A percentile compares a stretch with the other conserved stretches of the same genome.
phyloP scores from a whole-genome alignment of 2,797 vertebrate genomes.

The Scarus forsteni region DNA sequence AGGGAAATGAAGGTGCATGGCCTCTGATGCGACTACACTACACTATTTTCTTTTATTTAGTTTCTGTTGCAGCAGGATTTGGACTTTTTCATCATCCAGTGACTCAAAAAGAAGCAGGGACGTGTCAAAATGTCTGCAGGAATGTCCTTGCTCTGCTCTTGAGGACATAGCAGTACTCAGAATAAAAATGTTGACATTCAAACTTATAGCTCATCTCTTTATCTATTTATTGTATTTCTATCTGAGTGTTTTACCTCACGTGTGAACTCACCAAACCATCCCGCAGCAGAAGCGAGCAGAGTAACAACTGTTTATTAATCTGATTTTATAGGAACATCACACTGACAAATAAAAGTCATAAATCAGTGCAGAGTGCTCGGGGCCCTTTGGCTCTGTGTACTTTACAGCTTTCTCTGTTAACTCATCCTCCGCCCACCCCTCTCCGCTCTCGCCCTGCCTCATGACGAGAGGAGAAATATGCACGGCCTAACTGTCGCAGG shows the following conservation, averaged over 20 bases:
- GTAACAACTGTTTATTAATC: neutral
- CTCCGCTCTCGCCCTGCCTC: slow-evolving; percentile 17
- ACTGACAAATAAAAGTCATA: neutral
- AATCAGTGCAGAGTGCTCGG: neutral
- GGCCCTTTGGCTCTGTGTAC: slow-evolving; percentile 20
- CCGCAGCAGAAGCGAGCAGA: neutral
- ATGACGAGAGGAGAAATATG: slow-evolving; percentile 39
- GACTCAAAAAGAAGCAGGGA: too few relatives aligned
- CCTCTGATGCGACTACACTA: neutral
- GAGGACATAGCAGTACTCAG: too few relatives aligned
- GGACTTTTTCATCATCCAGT: neutral
- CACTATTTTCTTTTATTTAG: neutral
- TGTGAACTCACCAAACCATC: neutral
- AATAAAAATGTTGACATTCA: too few relatives aligned
- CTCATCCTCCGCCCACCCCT: slow-evolving; percentile 46
- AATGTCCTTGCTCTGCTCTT: too few relatives aligned
- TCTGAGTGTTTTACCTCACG: neutral
- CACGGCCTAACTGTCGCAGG: slow-evolving; percentile 48
- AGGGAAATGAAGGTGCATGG: neutral
- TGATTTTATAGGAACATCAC: neutral
- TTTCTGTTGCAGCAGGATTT: too few relatives aligned
- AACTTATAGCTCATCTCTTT: too few relatives aligned
- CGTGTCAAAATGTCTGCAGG: too few relatives aligned
- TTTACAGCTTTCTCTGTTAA: slow-evolving; percentile 14
- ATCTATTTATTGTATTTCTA: too few relatives aligned